A percentile compares a stretch with the other conserved stretches of the same genome.
These are phyloP conservation scores for Pararge aegeria DNA, from an alignment of 1,140 invertebrate genomes.

Conservation along the genomic window DNA sequence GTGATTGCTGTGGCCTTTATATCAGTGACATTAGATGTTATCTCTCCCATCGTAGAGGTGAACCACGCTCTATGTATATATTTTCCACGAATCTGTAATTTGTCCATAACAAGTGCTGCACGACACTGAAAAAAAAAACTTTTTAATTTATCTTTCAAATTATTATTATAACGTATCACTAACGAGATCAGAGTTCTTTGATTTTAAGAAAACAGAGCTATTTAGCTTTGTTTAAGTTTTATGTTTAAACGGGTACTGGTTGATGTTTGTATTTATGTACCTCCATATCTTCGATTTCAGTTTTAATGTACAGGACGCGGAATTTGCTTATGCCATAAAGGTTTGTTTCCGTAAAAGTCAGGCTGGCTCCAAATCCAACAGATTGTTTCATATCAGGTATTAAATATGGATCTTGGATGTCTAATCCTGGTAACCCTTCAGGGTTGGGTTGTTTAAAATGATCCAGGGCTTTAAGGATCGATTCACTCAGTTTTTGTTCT, in stretches of 20 bases:
- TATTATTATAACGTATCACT: too few species aligned
- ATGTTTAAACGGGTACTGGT: too few species aligned
- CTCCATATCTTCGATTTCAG: slow-evolving; percentile 62
- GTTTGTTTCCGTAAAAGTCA: slow-evolving; percentile 86
- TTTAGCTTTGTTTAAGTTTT: too few species aligned
- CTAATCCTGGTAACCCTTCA: slow-evolving; percentile 86
- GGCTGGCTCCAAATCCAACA: slow-evolving; percentile 81
- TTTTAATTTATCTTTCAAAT: neutral
- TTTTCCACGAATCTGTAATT: slow-evolving; percentile 85
- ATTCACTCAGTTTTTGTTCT: slow-evolving; percentile 84
- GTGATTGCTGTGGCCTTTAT: slow-evolving; percentile 84
- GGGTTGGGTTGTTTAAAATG: slow-evolving; percentile 89
- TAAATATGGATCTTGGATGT: slow-evolving; percentile 88
- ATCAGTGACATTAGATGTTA: slow-evolving; percentile 85
- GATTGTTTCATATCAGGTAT: slow-evolving; percentile 88
- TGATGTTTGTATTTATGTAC: slow-evolving; percentile 41
- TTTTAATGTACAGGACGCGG: slow-evolving; percentile 78
- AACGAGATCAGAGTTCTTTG: too few species aligned
- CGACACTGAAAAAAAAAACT: slow-evolving; percentile 79
- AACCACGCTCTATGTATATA: slow-evolving; percentile 87
- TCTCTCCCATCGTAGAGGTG: slow-evolving; percentile 85
- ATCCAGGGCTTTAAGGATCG: slow-evolving; percentile 85
- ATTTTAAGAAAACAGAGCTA: too few species aligned
- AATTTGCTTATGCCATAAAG: slow-evolving; percentile 90
- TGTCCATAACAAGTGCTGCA: slow-evolving; percentile 84